Evolutionary conservation across 2,797 vertebrate species (phyloP).

Genomic region (Sebastes diaconus): DNA sequence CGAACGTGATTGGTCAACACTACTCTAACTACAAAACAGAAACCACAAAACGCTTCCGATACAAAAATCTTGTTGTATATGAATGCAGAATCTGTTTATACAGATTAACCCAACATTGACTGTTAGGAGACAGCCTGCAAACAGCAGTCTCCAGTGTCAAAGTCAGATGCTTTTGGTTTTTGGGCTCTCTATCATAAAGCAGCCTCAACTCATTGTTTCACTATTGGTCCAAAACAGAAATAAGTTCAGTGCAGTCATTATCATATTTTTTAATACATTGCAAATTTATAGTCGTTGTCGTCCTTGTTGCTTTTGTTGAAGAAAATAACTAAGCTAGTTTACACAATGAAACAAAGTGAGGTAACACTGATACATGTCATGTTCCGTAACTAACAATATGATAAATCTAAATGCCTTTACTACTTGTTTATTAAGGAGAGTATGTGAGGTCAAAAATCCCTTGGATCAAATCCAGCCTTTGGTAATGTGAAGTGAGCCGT

Average conservation of each 20-base stretch:
- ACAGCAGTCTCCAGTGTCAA: neutral
- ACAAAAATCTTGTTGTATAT: too few species aligned
- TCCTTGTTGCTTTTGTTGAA: neutral
- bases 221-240: neutral
- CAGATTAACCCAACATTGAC: too few species aligned
- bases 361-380: neutral
- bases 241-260: neutral
- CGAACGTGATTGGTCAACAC: too few species aligned
- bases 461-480: constrained; percentile 1
- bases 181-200: neutral
- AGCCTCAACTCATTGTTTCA: neutral
- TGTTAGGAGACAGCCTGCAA: neutral
- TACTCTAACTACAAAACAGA: too few species aligned
- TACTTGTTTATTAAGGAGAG: neutral
- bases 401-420: neutral
- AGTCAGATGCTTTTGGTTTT: neutral
- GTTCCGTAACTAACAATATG: neutral
- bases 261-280: neutral
- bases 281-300: neutral
- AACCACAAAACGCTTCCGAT: too few species aligned
- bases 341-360: neutral
- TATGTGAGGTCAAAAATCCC: neutral
- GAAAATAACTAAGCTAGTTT: neutral
- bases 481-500: constrained; percentile 7
- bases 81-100: too few species aligned